Conservation (phyloP, 2,888 invertebrate species). For the Tachina lurida region DNA sequence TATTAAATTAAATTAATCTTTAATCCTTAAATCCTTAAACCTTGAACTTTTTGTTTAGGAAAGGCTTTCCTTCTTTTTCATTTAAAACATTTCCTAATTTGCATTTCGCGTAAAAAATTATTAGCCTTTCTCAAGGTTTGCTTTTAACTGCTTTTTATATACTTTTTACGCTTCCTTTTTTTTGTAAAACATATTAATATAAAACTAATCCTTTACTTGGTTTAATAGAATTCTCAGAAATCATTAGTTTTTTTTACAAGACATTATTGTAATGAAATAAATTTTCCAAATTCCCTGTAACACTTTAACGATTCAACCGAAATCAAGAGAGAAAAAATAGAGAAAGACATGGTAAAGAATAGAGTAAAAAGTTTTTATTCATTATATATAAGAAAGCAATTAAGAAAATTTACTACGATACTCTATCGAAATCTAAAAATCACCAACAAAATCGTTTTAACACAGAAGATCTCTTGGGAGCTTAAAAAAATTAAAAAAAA, state of each 20-base stretch:
- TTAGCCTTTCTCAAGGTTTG: too few relatives aligned
- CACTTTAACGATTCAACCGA: not conserved
- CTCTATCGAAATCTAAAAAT: slow-evolving; percentile 57
- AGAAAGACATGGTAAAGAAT: not conserved
- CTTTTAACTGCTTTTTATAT: too few relatives aligned
- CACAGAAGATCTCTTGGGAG: slow-evolving; percentile 13
- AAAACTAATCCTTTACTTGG: too few relatives aligned
- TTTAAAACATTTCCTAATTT: too few relatives aligned
- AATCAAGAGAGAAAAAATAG: not conserved
- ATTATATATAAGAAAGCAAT: slow-evolving; percentile 55
- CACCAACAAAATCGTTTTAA: slow-evolving; percentile 24
- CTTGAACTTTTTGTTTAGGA: too few relatives aligned
- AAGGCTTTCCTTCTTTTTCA: too few relatives aligned
- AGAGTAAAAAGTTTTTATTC: slow-evolving; percentile 26
- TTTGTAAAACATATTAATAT: too few relatives aligned
- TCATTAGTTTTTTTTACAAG: not conserved
- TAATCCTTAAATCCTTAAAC: too few relatives aligned
- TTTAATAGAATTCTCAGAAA: not conserved
- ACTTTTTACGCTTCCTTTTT: too few relatives aligned
- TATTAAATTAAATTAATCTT: too few relatives aligned
- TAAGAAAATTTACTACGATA: slow-evolving; percentile 56
- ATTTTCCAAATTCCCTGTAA: not conserved
- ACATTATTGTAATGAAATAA: slow-evolving; percentile 1
- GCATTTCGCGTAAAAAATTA: too few relatives aligned
- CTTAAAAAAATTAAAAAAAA: slow-evolving; percentile 6